Conservation (phyloP, 2,797 vertebrate genomes). For the Luscinia megarhynchos region DNA sequence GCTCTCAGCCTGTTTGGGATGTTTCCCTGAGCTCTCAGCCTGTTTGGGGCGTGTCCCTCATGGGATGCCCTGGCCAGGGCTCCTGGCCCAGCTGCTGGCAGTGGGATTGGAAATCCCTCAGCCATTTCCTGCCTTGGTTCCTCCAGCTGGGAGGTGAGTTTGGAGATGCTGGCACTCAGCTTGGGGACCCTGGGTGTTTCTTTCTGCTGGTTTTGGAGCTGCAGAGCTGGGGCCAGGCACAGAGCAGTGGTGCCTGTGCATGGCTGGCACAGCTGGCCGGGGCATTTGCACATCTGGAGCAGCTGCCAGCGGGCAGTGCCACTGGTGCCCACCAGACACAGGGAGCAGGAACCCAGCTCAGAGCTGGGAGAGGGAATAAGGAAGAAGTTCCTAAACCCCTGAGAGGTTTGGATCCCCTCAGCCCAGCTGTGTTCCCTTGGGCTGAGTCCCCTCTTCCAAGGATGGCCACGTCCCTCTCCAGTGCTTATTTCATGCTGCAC, state of each 20-base stretch:
- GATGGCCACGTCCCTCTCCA: no score
- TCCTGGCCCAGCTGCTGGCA: no score
- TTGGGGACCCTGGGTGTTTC: background rate
- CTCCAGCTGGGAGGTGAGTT: background rate
- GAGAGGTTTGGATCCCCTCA: background rate
- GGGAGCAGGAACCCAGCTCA: background rate
- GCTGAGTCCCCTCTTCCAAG: background rate
- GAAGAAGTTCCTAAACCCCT: background rate
- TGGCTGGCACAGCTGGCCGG: background rate
- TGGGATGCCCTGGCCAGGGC: no score
- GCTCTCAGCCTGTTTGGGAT: no score
- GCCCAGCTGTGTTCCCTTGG: background rate
- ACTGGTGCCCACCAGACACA: background rate
- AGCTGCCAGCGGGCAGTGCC: background rate
- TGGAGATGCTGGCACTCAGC: background rate
- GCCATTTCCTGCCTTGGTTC: background rate
- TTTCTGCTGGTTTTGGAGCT: background rate
- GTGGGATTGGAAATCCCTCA: background rate
- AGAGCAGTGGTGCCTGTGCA: background rate
- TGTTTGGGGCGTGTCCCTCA: no score
- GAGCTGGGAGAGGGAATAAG: background rate
- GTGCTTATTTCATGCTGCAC: no score
- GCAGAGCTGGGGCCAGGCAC: background rate
- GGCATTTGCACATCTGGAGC: background rate
- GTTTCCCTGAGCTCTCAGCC: no score